Conservation (phyloP, 2,888 invertebrate species). For the Ashinkailepas kermadecensis region DNA sequence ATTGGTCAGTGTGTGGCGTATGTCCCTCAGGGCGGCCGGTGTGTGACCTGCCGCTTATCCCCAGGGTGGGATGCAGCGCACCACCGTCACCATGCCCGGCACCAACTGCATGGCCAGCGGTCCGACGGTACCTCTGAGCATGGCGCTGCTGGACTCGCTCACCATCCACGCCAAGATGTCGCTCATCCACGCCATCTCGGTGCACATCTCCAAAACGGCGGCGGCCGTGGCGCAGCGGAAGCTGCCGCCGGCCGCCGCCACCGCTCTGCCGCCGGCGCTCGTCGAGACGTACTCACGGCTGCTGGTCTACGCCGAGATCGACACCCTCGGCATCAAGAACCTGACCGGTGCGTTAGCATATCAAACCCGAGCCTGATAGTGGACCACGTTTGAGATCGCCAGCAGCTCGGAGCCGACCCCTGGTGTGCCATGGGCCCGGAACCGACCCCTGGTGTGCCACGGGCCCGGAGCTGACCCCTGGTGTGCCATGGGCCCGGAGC, state of each 20-base stretch:
- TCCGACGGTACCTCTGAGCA: slow-evolving; percentile 79
- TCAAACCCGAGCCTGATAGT: no score
- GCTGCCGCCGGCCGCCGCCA: slow-evolving; percentile 39
- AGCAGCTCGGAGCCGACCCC: no score
- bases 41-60: no score
- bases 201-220: neutral
- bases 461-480: no score
- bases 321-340: slow-evolving; percentile 91
- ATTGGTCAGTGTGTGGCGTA: no score
- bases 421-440: no score
- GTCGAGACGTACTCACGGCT: slow-evolving; percentile 91
- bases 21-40: no score
- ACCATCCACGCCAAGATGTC: slow-evolving; percentile 96
- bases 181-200: slow-evolving; percentile 55
- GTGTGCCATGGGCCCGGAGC: no score
- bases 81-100: slow-evolving; percentile 40
- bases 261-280: slow-evolving; percentile 79
- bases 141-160: slow-evolving; percentile 85
- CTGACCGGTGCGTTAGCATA: slow-evolving; percentile 64
- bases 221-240: neutral
- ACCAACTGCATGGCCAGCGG: slow-evolving; percentile 46
- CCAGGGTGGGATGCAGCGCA: slow-evolving; percentile 30
- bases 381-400: no score
- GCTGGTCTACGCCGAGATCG: slow-evolving; percentile 91
- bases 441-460: no score